These are phyloP conservation scores for Salarias fasciatus DNA, from an alignment of 2,797 vertebrate species.

Conservation along the genomic window DNA sequence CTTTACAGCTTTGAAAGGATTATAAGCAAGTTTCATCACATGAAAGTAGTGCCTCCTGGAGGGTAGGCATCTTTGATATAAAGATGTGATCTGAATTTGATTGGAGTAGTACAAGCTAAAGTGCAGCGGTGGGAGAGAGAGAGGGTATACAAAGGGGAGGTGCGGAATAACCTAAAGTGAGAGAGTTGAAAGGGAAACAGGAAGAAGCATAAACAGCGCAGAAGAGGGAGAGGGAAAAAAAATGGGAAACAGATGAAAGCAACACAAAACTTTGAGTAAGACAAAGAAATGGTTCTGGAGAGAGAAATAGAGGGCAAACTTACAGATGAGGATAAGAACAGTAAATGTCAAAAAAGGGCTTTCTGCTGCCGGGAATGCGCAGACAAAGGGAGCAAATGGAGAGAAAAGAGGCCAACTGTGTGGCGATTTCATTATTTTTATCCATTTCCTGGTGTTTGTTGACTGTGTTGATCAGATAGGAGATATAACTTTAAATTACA, in stretches of 20 bases:
- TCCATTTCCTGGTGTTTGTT: constrained; percentile 27
- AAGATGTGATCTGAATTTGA: constrained; percentile 75
- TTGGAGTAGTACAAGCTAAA: constrained; percentile 45
- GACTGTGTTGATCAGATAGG: constrained; percentile 42
- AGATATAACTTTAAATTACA: constrained; percentile 45
- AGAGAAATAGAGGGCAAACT: constrained; percentile 42
- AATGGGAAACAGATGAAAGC: constrained; percentile 51
- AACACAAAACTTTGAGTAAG: constrained; percentile 29
- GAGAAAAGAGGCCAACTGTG: constrained; percentile 16
- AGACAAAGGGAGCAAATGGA: constrained; percentile 24
- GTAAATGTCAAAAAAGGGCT: constrained; percentile 29
- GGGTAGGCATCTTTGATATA: constrained; percentile 72
- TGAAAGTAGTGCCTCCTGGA: constrained; percentile 68
- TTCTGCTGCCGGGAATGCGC: constrained; percentile 17
- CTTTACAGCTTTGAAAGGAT: constrained; percentile 71
- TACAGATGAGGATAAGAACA: constrained; percentile 21
- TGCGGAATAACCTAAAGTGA: constrained; percentile 45
- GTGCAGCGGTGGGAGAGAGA: constrained; percentile 32
- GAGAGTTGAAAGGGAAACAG: constrained; percentile 29
- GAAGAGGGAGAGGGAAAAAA: constrained; percentile 6
- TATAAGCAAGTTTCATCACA: constrained; percentile 74
- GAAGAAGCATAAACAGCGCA: constrained; percentile 36
- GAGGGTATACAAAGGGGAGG: constrained; percentile 38
- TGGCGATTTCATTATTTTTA: constrained; percentile 6
- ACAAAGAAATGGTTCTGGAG: constrained; percentile 31